Percentiles rank a stretch among this genome's conserved stretches.
Conservation (phyloP, 2,113 vertebrate species). For the Tragulus kanchil region DNA sequence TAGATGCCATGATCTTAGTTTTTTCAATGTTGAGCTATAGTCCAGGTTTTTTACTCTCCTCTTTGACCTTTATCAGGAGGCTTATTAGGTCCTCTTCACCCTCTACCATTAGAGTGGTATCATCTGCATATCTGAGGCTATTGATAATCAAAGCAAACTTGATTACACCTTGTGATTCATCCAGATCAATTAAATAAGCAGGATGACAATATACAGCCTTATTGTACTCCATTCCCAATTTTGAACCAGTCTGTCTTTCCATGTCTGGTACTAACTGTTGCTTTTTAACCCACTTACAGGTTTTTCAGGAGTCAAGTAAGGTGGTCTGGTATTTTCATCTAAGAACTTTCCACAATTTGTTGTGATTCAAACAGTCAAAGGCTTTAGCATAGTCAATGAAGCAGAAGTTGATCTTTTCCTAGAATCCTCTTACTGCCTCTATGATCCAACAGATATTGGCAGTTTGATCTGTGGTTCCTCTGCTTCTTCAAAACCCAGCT, state of each 20-base stretch:
- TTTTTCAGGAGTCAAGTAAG: background rate
- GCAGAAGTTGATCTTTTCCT: background rate
- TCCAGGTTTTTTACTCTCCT: background rate
- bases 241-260: background rate
- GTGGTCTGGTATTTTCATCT: background rate
- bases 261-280: background rate
- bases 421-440: background rate
- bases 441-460: background rate
- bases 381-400: background rate
- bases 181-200: background rate
- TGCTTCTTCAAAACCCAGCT: background rate
- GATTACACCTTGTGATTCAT: background rate
- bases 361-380: background rate
- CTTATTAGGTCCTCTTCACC: background rate
- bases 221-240: background rate
- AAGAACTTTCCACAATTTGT: background rate
- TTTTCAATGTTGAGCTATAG: background rate
- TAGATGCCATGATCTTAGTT: background rate
- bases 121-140: background rate
- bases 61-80: background rate
- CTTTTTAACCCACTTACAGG: background rate
- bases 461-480: background rate
- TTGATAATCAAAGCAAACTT: no score
- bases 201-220: background rate
- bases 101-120: background rate